phyloP scores from a whole-genome alignment of 2,797 vertebrate species.

The Sebastes steindachneri region DNA sequence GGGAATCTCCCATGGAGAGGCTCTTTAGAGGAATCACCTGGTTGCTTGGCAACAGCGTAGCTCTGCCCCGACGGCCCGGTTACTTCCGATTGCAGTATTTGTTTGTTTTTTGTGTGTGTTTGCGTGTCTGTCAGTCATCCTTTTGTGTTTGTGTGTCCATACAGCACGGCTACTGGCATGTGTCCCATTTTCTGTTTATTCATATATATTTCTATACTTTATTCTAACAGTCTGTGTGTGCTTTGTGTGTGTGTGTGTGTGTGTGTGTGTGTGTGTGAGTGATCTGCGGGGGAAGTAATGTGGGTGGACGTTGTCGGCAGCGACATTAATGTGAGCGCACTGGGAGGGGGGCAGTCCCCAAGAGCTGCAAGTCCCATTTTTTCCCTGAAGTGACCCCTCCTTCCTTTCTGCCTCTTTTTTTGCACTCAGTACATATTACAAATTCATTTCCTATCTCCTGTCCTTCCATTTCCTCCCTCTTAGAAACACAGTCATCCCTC shows the following conservation, averaged over 20 bases:
- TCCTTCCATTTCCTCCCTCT: constrained; percentile 42
- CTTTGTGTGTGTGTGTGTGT: constrained; percentile 4
- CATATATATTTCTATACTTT: not conserved
- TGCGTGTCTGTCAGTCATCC: constrained; percentile 1
- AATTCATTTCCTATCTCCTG: constrained; percentile 53
- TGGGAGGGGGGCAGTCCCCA: constrained; percentile 28
- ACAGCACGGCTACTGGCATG: not conserved
- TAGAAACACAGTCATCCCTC: constrained; percentile 13
- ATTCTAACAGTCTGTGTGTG: not conserved
- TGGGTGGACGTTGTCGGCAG: constrained; percentile 70
- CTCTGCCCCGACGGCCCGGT: constrained; percentile 67
- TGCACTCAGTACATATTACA: constrained; percentile 45
- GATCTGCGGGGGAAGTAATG: constrained; percentile 70
- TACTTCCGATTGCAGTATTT: constrained; percentile 71
- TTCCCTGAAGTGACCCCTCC: constrained; percentile 63
- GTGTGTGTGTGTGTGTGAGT: constrained; percentile 23
- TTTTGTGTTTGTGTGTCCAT: constrained; percentile 3
- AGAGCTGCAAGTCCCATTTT: constrained; percentile 56
- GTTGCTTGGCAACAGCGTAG: constrained; percentile 85
- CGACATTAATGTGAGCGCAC: constrained; percentile 62
- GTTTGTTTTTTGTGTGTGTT: constrained; percentile 51
- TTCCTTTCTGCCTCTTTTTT: constrained; percentile 14
- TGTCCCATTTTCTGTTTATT: constrained; percentile 21
- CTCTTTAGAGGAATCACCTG: constrained; percentile 85
- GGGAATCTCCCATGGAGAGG: constrained; percentile 82